Evolutionary conservation across 2,797 vertebrate species (phyloP).

Genomic region (Typhlichthys subterraneus): DNA sequence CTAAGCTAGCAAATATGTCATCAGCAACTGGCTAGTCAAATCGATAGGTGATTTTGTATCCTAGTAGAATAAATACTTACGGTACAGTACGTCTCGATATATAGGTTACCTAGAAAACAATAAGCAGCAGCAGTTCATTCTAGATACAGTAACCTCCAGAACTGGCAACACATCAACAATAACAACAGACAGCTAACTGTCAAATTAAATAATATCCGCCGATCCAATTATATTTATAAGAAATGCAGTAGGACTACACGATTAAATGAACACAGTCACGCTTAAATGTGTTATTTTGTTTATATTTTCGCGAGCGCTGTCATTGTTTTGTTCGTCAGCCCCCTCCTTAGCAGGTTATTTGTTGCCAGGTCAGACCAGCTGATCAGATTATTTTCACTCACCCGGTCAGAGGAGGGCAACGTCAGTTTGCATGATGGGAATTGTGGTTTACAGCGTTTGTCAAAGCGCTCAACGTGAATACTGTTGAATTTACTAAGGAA

Average conservation of each 20-base stretch:
- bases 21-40: constrained; percentile 31
- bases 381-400: constrained; percentile 83
- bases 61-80: constrained; percentile 20
- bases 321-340: constrained; percentile 77
- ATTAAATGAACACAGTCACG: constrained; percentile 15
- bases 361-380: constrained; percentile 78
- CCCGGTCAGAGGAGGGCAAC: constrained; percentile 52
- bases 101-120: constrained; percentile 6
- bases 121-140: constrained; percentile 25
- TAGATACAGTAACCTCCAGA: constrained; percentile 57
- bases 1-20: constrained; percentile 52
- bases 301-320: constrained; percentile 59
- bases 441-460: constrained; percentile 42
- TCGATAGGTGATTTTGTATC: constrained; percentile 24
- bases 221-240: constrained; percentile 10
- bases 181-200: constrained; percentile 53
- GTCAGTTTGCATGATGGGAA: constrained; percentile 57
- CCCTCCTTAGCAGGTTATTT: constrained; percentile 67
- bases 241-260: constrained; percentile 13
- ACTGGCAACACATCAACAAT: constrained; percentile 63
- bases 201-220: constrained; percentile 24
- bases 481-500: too few relatives aligned
- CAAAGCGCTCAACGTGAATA: too few relatives aligned
- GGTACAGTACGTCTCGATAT: constrained; percentile 18
- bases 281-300: constrained; percentile 49